Conservation (phyloP, 92 coral and sea anemone genomes). For the Phenganax marumi region DNA sequence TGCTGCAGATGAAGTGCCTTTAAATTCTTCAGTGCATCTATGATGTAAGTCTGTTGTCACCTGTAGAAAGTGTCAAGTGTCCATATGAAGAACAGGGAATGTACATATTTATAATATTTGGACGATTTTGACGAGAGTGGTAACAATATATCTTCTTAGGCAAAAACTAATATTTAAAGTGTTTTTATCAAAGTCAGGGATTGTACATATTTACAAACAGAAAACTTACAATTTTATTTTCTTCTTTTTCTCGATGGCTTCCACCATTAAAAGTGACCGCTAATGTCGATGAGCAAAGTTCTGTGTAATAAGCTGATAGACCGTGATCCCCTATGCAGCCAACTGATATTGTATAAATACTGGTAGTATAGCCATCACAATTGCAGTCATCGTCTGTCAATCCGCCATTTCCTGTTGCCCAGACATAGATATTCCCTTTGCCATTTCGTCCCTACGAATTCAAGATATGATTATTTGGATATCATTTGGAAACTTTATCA, state of each 20-base stretch:
- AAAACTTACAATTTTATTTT: conserved; percentile 77
- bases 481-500: not conserved
- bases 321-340: conserved; percentile 94
- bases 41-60: conserved; percentile 93
- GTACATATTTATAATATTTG: too few species aligned
- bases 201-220: not conserved
- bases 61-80: conserved; percentile 37
- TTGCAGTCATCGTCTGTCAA: conserved; percentile 91
- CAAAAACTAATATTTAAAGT: too few species aligned
- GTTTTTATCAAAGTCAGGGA: too few species aligned
- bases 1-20: conserved; percentile 97
- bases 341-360: conserved; percentile 76
- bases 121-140: too few species aligned
- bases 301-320: conserved; percentile 89
- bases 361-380: conserved; percentile 91
- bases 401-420: conserved; percentile 97
- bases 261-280: conserved; percentile 96
- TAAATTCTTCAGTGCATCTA: conserved; percentile 95
- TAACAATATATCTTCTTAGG: too few species aligned
- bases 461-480: not conserved
- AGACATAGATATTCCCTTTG: conserved; percentile 82
- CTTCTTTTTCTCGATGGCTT: conserved; percentile 84
- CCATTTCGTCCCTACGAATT: conserved; percentile 78
- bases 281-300: conserved; percentile 84
- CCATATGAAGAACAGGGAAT: too few species aligned